A percentile compares a stretch with the other conserved stretches of the same genome.
phyloP scores from a whole-genome alignment of 2,797 vertebrate genomes.

The Anableps anableps region DNA sequence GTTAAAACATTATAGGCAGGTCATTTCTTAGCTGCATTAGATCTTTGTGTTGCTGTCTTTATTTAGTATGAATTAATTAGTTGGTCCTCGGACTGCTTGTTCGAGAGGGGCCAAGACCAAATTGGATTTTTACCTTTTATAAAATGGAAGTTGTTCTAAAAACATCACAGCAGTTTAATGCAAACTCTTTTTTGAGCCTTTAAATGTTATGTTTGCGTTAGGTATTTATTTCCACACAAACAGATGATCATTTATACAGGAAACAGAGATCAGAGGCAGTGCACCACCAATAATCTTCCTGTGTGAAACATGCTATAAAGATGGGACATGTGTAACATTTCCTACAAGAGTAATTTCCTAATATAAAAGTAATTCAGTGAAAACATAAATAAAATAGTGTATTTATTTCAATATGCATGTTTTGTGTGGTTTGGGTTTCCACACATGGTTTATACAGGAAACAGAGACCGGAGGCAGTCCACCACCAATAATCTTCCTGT shows the following conservation, averaged over 20 bases:
- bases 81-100: too few relatives aligned
- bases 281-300: too few relatives aligned
- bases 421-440: too few relatives aligned
- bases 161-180: too few relatives aligned
- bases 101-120: too few relatives aligned
- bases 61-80: not conserved
- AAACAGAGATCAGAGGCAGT: not conserved
- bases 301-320: not conserved
- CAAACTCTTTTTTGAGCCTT: not conserved
- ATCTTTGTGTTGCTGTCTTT: not conserved
- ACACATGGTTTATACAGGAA: not conserved
- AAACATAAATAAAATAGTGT: not conserved
- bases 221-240: not conserved
- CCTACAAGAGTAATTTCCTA: too few relatives aligned
- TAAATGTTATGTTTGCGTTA: not conserved
- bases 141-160: too few relatives aligned
- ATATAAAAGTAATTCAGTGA: not conserved
- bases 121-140: too few relatives aligned
- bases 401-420: too few relatives aligned
- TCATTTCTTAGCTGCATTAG: not conserved
- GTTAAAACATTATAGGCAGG: not conserved
- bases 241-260: not conserved
- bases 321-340: too few relatives aligned
- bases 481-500: not conserved
- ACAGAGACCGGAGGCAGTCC: not conserved